Evolutionary conservation across 1,140 invertebrate genomes (phyloP), one percentile per base, ranked within the genome.

Genomic region (Periplaneta americana): DNA sequence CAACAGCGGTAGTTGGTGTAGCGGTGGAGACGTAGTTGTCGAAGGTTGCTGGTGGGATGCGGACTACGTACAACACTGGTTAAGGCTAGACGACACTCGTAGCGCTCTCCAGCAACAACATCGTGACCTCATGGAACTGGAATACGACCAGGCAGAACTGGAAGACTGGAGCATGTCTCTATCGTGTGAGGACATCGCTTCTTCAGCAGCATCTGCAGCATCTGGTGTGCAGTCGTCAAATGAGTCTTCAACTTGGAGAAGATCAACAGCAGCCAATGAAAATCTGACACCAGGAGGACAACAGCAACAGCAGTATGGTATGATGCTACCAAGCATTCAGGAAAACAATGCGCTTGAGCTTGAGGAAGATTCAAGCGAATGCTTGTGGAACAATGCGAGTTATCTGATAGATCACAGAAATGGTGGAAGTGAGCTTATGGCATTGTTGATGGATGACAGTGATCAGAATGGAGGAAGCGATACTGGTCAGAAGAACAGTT

Each of bases 121-220:
- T 84, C 88, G 92, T 83, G 92, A 93, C 85, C 86, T 93, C 77
- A 88, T 93, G 39, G 93, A 94, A 85, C 88, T 94, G 83, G 93
- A 94, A 85, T 95, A 94, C 84, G 93, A 94, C 85, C 90, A 92
- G 83, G 91, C 93, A 9, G 94, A 95, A 87, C 86, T 95, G 79
- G 94, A 95, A 88, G 94, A 95, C 85, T 95, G 94, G 94, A 95
- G 93, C 85, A 91, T 95, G 86, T 93, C 92, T 57, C 85, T 94
- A 57, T 94, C 93, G 6, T 92, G 90, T 81, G 93, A 94, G 85
- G 93, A 94, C 86, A 81, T 89, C 89, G 17, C 75, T 9, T 77
- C n/a, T 15, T 34, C 35, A 1, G n/a, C 36, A 8, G 33, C 66
- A 15, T 31, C 32, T 31, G 66, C 28, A 28, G 75, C 75, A 34